Conservation (phyloP, 2,113 vertebrate genomes). For the Perca fluviatilis region DNA sequence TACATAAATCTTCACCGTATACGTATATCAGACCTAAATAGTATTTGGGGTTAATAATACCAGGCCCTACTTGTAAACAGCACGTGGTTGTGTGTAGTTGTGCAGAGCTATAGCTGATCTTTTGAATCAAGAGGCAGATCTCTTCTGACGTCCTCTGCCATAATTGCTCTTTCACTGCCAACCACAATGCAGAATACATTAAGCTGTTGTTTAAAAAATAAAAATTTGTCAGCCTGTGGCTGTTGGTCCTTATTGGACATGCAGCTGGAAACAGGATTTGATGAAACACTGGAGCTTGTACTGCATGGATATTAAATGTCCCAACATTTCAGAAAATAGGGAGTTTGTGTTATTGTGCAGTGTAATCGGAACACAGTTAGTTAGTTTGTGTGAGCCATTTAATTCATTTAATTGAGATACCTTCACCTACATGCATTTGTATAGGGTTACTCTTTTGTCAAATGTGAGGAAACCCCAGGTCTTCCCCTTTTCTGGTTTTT, state of each 20-base stretch:
- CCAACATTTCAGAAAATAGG: background rate
- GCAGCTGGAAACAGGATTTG: background rate
- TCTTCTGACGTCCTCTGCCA: background rate
- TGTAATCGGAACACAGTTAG: background rate
- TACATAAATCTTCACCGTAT: background rate
- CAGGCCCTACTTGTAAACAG: conserved; percentile 13
- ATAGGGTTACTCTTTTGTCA: background rate
- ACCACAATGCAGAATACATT: background rate
- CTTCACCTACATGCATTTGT: background rate
- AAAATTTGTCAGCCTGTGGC: background rate
- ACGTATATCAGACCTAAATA: background rate
- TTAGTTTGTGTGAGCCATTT: background rate
- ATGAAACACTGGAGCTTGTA: background rate
- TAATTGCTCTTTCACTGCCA: conserved; percentile 5
- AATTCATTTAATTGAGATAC: background rate
- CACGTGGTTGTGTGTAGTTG: conserved; percentile 2
- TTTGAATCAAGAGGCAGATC: conserved; percentile 19
- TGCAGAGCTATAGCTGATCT: conserved; percentile 16
- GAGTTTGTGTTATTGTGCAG: background rate
- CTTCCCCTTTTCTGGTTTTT: background rate
- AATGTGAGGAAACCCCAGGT: conserved; percentile 13
- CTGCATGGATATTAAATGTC: conserved; percentile 5
- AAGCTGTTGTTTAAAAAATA: background rate
- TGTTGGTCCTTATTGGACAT: background rate
- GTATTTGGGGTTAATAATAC: background rate